Percentiles rank a stretch among this genome's conserved stretches.
Evolutionary conservation across 2,113 vertebrate genomes (phyloP).

Genomic region (Machaerirhynchus nigripectus): DNA sequence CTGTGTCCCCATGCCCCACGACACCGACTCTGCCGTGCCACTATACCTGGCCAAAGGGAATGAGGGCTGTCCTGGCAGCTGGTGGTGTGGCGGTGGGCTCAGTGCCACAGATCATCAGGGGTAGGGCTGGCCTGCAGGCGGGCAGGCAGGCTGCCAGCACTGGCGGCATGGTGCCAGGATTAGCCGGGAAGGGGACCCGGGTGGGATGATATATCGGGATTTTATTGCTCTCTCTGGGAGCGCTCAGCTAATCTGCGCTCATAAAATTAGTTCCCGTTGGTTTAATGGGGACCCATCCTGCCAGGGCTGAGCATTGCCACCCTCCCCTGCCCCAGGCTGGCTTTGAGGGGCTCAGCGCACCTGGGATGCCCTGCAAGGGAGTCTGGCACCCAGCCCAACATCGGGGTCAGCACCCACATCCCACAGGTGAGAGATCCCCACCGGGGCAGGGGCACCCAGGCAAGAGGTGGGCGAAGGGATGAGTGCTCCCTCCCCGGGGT

Average conservation of each 20-base stretch:
- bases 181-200: background rate
- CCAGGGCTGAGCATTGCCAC: background rate
- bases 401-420: background rate
- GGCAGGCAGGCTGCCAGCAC: background rate
- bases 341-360: accelerated
- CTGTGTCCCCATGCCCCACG: accelerated
- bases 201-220: background rate
- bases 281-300: background rate
- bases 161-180: background rate
- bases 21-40: accelerated
- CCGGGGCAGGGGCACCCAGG: background rate
- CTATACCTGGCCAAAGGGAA: background rate
- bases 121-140: background rate
- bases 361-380: background rate
- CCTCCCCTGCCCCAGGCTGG: background rate
- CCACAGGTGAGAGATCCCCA: background rate
- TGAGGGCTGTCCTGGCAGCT: background rate
- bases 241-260: background rate
- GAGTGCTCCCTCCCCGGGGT: background rate
- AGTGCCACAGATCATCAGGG: background rate
- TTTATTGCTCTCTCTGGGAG: background rate
- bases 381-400: background rate
- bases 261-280: background rate
- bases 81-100: background rate
- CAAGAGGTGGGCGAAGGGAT: background rate